Conservation (phyloP, 2,888 invertebrate genomes). For the Listrodromus nycthemerus region DNA sequence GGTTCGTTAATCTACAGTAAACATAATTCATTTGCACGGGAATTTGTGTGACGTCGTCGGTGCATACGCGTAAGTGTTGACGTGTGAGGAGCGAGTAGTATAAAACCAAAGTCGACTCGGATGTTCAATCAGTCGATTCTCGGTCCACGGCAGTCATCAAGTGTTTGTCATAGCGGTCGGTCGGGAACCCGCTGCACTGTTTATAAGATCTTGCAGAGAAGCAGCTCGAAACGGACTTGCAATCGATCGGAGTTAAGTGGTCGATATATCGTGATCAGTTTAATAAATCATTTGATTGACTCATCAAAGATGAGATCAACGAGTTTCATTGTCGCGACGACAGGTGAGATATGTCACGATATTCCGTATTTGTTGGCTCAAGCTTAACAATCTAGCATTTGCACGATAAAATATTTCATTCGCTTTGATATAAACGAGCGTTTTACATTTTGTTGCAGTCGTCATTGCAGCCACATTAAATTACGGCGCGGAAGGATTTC, state of each 20-base stretch:
- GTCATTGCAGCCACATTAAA: neutral
- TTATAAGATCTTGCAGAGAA: neutral
- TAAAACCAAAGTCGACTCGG: slow-evolving; percentile 61
- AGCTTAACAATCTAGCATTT: slow-evolving; percentile 2
- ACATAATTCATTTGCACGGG: neutral
- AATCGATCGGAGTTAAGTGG: neutral
- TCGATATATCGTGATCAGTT: neutral
- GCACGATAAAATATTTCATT: neutral
- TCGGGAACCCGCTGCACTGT: neutral
- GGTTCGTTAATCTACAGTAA: too few relatives aligned
- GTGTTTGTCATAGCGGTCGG: slow-evolving; percentile 15
- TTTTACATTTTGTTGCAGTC: neutral
- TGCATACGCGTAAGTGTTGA: slow-evolving; percentile 17
- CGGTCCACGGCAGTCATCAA: slow-evolving; percentile 30
- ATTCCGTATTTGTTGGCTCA: neutral
- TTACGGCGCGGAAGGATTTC: slow-evolving; percentile 1
- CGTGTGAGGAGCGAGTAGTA: slow-evolving; percentile 51
- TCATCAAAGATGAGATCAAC: slow-evolving; percentile 33
- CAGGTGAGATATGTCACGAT: slow-evolving; percentile 33
- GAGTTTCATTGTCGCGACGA: neutral
- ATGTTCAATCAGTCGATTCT: slow-evolving; percentile 55
- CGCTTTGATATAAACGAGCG: neutral
- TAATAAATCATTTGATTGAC: slow-evolving; percentile 13
- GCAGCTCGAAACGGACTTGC: neutral
- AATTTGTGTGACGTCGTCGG: slow-evolving; percentile 6